These are phyloP conservation scores for Pemphredon lugubris DNA, from an alignment of 2,888 invertebrate species.

Conservation along the genomic window DNA sequence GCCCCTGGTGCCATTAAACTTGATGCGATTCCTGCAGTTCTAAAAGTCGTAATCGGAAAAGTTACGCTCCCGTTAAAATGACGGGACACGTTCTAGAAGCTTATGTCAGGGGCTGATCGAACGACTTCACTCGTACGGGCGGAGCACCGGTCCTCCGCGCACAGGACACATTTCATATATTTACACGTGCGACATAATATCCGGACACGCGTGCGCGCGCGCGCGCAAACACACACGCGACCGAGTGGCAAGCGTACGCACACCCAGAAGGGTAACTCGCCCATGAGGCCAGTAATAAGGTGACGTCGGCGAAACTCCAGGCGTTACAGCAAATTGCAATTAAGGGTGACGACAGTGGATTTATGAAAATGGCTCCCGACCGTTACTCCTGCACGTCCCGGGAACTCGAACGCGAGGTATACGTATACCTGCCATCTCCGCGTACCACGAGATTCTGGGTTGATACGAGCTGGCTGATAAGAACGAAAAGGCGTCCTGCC, in stretches of 20 bases:
- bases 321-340: slow-evolving; percentile 70
- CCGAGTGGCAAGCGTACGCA: no score
- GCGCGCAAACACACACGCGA: no score
- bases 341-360: slow-evolving; percentile 70
- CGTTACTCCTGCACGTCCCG: slow-evolving; percentile 5
- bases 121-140: not conserved
- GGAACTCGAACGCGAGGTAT: not conserved
- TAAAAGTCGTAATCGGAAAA: slow-evolving; percentile 35
- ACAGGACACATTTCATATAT: no score
- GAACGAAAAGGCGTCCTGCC: not conserved
- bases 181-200: no score
- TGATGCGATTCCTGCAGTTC: slow-evolving; percentile 11
- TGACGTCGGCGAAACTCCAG: no score
- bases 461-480: not conserved
- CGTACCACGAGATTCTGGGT: not conserved
- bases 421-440: not conserved
- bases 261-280: no score
- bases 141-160: not conserved
- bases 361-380: slow-evolving; percentile 66
- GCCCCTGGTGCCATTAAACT: slow-evolving; percentile 21
- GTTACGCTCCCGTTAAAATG: slow-evolving; percentile 17
- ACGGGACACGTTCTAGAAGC: not conserved
- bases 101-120: slow-evolving; percentile 1
- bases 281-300: no score
- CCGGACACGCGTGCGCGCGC: no score